A percentile compares a stretch with the other conserved stretches of the same genome.
phyloP scores from a whole-genome alignment of 2,888 invertebrate species.

The Ctenicera cuprea region DNA sequence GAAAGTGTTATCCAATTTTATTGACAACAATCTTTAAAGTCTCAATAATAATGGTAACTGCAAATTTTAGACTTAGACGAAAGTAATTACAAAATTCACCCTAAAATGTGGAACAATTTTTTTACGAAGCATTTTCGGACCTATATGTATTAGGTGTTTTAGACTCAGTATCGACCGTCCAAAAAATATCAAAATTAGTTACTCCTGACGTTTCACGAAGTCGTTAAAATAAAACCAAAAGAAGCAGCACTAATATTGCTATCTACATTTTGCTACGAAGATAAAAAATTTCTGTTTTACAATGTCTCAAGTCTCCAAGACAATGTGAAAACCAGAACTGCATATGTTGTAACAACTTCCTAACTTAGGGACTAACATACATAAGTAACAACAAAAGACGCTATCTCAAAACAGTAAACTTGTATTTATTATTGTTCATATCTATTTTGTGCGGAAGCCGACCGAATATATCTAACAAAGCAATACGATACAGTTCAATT shows the following conservation, averaged over 20 bases:
- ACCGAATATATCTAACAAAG: slow-evolving; percentile 51
- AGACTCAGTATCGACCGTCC: too few relatives aligned
- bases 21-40: too few relatives aligned
- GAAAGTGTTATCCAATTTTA: too few relatives aligned
- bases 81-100: too few relatives aligned
- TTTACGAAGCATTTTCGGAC: too few relatives aligned
- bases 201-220: too few relatives aligned
- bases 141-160: too few relatives aligned
- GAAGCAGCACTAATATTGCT: neutral
- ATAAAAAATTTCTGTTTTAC: neutral
- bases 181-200: too few relatives aligned
- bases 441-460: slow-evolving; percentile 53
- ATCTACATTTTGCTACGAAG: neutral
- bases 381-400: slow-evolving; percentile 39
- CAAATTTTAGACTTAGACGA: too few relatives aligned
- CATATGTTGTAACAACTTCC: slow-evolving; percentile 16
- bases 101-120: too few relatives aligned
- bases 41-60: too few relatives aligned
- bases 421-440: slow-evolving; percentile 51
- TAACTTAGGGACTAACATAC: slow-evolving; percentile 4
- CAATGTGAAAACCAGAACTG: slow-evolving; percentile 27
- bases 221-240: too few relatives aligned
- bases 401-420: slow-evolving; percentile 46
- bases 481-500: slow-evolving; percentile 51
- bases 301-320: neutral